These are phyloP conservation scores for Pyrgus malvae DNA, from an alignment of 2,888 invertebrate genomes.

Conservation along the genomic window DNA sequence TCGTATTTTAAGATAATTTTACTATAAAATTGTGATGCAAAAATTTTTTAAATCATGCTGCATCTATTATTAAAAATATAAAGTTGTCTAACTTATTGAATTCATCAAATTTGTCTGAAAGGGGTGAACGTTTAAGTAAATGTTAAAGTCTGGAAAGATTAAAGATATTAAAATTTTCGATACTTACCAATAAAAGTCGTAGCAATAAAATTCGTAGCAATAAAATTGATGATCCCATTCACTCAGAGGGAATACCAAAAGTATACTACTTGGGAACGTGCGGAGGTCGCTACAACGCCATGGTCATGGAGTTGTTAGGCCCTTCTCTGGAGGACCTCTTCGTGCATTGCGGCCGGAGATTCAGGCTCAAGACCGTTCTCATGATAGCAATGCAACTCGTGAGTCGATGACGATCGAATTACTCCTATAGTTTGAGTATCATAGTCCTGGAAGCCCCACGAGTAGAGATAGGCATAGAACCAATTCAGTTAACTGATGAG, in stretches of 20 bases:
- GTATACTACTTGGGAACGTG: slow-evolving; percentile 99
- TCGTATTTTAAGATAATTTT: too few relatives aligned
- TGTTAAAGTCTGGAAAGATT: too few relatives aligned
- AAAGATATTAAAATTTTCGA: too few relatives aligned
- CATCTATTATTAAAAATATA: too few relatives aligned
- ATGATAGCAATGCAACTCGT: slow-evolving; percentile 99
- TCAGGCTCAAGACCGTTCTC: slow-evolving; percentile 98
- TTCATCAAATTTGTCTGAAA: too few relatives aligned
- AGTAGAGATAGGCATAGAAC: background rate
- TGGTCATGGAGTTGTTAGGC: slow-evolving; percentile 99
- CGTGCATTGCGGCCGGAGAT: slow-evolving; percentile 99
- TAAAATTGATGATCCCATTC: slow-evolving; percentile 44
- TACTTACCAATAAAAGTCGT: background rate
- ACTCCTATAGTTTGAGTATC: slow-evolving; percentile 4
- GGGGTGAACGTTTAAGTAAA: too few relatives aligned
- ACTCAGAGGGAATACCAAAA: slow-evolving; percentile 98
- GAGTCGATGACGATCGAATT: slow-evolving; percentile 66
- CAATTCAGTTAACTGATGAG: background rate
- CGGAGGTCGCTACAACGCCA: slow-evolving; percentile 98
- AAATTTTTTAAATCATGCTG: too few relatives aligned
- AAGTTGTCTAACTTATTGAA: too few relatives aligned
- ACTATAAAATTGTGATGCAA: too few relatives aligned
- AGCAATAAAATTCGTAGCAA: background rate
- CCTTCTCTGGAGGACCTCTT: slow-evolving; percentile 99
- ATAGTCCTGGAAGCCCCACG: background rate